Evolutionary conservation across 2,113 vertebrate genomes (phyloP).

Genomic region (Spilogale gracilis): DNA sequence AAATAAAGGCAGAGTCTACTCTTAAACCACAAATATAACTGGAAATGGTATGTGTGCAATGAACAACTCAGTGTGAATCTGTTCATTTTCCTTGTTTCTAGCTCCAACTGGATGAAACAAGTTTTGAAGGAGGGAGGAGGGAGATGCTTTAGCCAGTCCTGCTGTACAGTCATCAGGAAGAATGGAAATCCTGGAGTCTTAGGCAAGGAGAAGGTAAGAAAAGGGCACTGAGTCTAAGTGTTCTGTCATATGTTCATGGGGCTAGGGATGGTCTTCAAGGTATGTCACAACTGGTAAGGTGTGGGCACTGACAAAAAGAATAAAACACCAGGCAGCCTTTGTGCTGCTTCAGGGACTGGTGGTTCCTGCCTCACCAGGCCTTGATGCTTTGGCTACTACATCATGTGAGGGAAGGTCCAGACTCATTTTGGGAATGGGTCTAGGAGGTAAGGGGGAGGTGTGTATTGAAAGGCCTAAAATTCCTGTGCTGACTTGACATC

Average conservation of each 20-base stretch:
- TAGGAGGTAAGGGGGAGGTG: neutral
- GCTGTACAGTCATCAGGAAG: neutral
- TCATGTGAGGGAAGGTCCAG: neutral
- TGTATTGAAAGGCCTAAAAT: neutral
- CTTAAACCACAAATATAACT: conserved; percentile 14
- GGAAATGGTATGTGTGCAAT: neutral
- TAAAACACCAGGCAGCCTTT: neutral
- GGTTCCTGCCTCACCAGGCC: neutral
- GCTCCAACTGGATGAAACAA: neutral
- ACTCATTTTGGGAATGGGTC: neutral
- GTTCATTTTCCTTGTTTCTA: neutral
- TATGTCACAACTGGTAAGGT: neutral
- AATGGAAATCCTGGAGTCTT: neutral
- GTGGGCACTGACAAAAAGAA: neutral
- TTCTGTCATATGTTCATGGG: neutral
- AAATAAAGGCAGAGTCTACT: conserved; percentile 16
- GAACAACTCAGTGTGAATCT: neutral
- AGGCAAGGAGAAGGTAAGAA: neutral
- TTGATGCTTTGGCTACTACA: neutral
- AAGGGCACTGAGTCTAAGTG: neutral
- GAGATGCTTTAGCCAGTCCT: neutral
- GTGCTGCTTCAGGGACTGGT: neutral
- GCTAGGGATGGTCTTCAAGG: neutral
- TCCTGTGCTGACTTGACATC: neutral
- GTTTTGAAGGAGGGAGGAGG: conserved; percentile 4